Conservation (phyloP, 2,888 invertebrate species). For the Molanna angustata region DNA sequence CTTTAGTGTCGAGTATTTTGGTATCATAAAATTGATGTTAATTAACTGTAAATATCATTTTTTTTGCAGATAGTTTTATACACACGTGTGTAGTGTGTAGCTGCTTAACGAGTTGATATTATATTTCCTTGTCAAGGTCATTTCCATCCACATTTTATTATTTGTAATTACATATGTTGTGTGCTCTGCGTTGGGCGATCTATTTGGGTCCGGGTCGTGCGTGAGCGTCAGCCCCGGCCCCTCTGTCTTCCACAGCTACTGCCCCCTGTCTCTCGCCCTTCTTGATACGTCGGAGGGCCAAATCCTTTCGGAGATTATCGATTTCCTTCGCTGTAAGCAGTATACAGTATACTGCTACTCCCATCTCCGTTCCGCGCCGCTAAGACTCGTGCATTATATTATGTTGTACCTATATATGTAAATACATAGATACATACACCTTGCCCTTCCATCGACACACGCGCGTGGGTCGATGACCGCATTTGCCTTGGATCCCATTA, state of each 20-base stretch:
- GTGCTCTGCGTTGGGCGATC: conserved; percentile 16
- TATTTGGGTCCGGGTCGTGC: conserved; percentile 18
- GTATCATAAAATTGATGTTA: too few species aligned
- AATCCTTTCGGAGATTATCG: conserved; percentile 22
- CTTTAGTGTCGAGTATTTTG: too few species aligned
- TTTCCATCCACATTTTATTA: neutral
- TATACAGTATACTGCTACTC: conserved; percentile 10
- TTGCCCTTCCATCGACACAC: conserved; percentile 13
- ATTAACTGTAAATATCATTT: too few species aligned
- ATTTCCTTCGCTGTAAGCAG: conserved; percentile 19
- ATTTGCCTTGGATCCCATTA: conserved; percentile 16
- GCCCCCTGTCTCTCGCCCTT: conserved; percentile 6
- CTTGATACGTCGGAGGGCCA: conserved; percentile 14
- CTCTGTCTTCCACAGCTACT: too few species aligned
- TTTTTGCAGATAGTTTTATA: too few species aligned
- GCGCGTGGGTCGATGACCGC: conserved; percentile 23
- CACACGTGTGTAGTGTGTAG: too few species aligned
- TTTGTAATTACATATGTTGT: too few species aligned
- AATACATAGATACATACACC: neutral
- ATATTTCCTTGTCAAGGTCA: neutral
- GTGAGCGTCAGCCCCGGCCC: conserved; percentile 13
- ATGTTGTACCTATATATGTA: too few species aligned
- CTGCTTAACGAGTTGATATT: neutral
- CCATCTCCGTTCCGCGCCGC: conserved; percentile 6
- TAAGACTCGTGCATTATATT: neutral